Conservation (phyloP, 2,797 vertebrate species). For the Smutsia temminckii region DNA sequence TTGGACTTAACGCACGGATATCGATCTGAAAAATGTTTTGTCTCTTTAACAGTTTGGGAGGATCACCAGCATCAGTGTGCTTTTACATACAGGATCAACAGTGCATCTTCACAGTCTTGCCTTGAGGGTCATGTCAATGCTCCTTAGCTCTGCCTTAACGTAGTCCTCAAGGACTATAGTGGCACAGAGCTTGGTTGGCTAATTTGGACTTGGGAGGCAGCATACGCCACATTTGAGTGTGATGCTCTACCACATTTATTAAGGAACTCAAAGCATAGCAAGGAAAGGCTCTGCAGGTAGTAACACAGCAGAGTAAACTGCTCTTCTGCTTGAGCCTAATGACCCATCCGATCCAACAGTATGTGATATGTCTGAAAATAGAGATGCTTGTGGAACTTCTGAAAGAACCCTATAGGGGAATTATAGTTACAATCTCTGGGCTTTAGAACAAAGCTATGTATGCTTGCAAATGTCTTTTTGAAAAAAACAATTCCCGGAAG, state of each 20-base stretch:
- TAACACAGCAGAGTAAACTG: background rate
- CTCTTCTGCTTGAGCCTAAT: background rate
- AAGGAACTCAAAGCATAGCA: constrained; percentile 23
- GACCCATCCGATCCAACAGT: background rate
- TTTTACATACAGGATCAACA: background rate
- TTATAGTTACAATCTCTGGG: background rate
- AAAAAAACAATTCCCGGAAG: background rate
- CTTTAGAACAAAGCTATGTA: background rate
- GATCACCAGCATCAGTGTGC: background rate
- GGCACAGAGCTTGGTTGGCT: background rate
- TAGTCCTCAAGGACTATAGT: background rate
- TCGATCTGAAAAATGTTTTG: constrained; percentile 54
- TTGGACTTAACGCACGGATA: background rate
- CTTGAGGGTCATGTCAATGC: background rate
- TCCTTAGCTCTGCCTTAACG: background rate
- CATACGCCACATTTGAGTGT: background rate
- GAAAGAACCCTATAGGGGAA: background rate
- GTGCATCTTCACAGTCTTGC: background rate
- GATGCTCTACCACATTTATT: background rate
- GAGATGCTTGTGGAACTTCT: background rate
- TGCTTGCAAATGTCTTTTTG: background rate
- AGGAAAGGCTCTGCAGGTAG: background rate
- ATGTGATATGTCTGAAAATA: constrained; percentile 7
- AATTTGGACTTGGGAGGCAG: background rate
- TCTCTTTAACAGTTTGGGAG: constrained; percentile 9